These are phyloP conservation scores for Leucosticte australis DNA, from an alignment of 2,113 vertebrate species.

Conservation along the genomic window DNA sequence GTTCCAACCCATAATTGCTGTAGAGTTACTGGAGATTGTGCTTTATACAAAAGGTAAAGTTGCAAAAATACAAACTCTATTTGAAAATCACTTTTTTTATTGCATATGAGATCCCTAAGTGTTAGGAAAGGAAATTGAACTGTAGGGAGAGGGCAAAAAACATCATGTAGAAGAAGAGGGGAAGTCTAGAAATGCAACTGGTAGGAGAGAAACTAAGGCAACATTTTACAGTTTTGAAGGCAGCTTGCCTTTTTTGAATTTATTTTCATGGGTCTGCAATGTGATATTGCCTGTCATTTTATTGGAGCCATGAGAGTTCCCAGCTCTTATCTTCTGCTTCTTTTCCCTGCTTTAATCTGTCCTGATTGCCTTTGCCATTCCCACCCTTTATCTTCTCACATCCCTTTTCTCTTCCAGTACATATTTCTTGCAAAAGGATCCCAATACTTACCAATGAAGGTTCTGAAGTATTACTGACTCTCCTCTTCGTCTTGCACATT, in stretches of 20 bases:
- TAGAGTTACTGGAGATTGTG: not conserved
- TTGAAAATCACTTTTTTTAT: not conserved
- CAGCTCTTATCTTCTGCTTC: not conserved
- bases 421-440: not conserved
- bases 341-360: not conserved
- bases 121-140: not conserved
- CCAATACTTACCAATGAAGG: not conserved
- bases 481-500: not conserved
- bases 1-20: not conserved
- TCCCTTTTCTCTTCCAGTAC: not conserved
- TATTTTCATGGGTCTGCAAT: not conserved
- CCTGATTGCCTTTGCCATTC: not conserved
- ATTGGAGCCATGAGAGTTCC: not conserved
- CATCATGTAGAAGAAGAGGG: not conserved
- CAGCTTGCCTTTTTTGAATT: not conserved
- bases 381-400: not conserved
- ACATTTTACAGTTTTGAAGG: not conserved
- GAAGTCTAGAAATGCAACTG: not conserved
- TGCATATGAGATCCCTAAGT: not conserved
- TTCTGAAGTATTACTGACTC: not conserved
- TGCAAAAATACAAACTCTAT: not conserved
- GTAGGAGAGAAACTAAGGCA: not conserved
- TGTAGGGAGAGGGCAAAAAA: not conserved
- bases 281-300: not conserved
- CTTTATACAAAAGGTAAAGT: not conserved